A percentile compares a stretch with the other conserved stretches of the same genome.
These are phyloP conservation scores for Otis tarda DNA, from an alignment of 2,113 vertebrate genomes.

Conservation along the genomic window DNA sequence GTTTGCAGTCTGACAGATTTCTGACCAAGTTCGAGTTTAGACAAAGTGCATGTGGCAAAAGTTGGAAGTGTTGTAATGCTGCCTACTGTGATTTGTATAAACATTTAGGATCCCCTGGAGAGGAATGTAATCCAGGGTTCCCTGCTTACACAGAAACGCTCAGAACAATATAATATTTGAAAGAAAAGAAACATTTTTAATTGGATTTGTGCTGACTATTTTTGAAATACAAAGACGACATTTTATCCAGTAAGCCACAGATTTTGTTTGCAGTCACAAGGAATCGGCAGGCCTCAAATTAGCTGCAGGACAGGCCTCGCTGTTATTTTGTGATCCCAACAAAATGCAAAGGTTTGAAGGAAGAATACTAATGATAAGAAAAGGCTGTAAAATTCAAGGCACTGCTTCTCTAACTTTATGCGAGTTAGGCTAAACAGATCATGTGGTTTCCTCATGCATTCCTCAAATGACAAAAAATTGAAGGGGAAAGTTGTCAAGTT, in stretches of 20 bases:
- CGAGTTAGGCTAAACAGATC: not conserved
- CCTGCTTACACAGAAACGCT: conserved; percentile 24
- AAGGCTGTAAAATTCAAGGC: conserved; percentile 26
- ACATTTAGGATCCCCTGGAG: conserved; percentile 64
- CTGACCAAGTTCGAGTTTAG: conserved; percentile 55
- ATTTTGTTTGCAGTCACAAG: conserved; percentile 34
- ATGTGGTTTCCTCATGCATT: not conserved
- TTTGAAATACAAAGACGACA: conserved; percentile 38
- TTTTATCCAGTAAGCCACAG: conserved; percentile 52
- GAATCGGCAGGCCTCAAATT: conserved; percentile 33
- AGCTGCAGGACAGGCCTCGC: not conserved
- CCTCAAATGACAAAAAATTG: not conserved
- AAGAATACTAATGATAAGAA: conserved; percentile 44
- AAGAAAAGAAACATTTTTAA: conserved; percentile 59
- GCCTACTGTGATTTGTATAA: conserved; percentile 66
- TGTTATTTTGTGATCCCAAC: not conserved
- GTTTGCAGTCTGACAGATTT: conserved; percentile 45
- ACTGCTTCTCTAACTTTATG: not conserved
- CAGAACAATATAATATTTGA: conserved; percentile 58
- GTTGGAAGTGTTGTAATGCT: conserved; percentile 66
- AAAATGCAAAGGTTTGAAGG: not conserved
- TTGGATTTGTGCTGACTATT: conserved; percentile 59
- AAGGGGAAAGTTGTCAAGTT: not conserved
- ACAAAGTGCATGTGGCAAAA: conserved; percentile 62
- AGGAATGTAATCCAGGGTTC: conserved; percentile 61